Conservation (phyloP, 2,888 invertebrate species). For the Rhagium mordax region DNA sequence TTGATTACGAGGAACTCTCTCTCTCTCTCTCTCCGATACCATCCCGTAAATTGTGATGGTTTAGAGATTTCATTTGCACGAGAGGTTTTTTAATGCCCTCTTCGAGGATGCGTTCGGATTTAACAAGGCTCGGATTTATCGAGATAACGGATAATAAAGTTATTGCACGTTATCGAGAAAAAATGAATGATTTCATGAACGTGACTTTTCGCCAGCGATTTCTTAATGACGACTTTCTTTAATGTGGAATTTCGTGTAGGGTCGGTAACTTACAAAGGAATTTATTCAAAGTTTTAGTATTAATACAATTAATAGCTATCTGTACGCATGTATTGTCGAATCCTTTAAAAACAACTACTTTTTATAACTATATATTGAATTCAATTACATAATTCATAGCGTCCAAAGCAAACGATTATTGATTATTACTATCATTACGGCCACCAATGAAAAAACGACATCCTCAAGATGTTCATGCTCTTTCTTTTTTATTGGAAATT, state of each 20-base stretch:
- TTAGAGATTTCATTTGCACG: conserved; percentile 30
- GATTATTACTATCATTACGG: too few species aligned
- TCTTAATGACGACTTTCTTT: neutral
- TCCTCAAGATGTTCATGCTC: too few species aligned
- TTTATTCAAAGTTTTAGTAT: too few species aligned
- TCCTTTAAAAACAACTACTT: too few species aligned
- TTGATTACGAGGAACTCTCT: conserved; percentile 25
- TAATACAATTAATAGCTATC: too few species aligned
- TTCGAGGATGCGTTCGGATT: conserved; percentile 4
- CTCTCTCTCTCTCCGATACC: conserved; percentile 23
- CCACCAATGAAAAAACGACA: too few species aligned
- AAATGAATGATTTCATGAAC: conserved; percentile 10
- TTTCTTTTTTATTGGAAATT: too few species aligned
- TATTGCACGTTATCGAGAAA: conserved; percentile 9
- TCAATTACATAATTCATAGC: too few species aligned
- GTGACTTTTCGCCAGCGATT: neutral
- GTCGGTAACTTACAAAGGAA: too few species aligned
- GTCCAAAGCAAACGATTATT: too few species aligned
- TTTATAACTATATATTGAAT: too few species aligned
- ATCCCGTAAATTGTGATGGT: conserved; percentile 30
- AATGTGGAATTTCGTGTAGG: neutral
- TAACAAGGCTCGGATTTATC: conserved; percentile 5
- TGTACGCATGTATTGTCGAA: too few species aligned
- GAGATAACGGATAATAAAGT: conserved; percentile 24
- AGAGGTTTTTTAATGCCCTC: conserved; percentile 27